Evolutionary conservation across 2,113 vertebrate species (phyloP), one percentile per base, ranked within the genome.

Genomic region (Spea bombifrons): DNA sequence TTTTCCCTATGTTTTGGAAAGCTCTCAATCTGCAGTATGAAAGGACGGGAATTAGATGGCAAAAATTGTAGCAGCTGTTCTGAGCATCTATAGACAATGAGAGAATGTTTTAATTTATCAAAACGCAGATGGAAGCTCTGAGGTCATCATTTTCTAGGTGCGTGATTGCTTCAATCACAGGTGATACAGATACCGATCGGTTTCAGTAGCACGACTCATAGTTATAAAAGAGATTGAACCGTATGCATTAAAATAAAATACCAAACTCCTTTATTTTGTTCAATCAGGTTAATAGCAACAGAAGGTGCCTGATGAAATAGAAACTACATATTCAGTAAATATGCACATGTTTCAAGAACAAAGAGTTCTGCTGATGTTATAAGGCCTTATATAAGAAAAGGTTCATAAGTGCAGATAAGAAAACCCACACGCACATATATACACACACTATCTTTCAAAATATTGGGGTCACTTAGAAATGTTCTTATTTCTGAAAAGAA

Each of bases 51-150:
- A 80, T 80, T 48, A 73, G 77, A 73, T 44, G 48, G 49, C 48
- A 71, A 3, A 71, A 50, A 71, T 65, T 78, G 70, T 66, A 80
- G 77, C 77, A 80, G 77, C 77, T 80, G 77, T 67, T 73, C 52
- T 3, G 50, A 67, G 53, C 61, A 59, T 67, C 63, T 47, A 73
- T 45, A 73, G 76, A 73, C 69, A 79, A 79, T 55, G 50, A 79
- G 65, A 73, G 48, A 17, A 73, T 66, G 71, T 79, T 80, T 50
- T 73, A 73, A 80, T 73, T 73, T 73, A 73, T 80, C 52, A 16
- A 59, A 80, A 73, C 66, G 61, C 70, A 73, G 50, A 80, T 73
- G 63, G 70, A 80, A 80, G 48, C 50, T 66, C 49, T 46, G 44
- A 79, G 70, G 66, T 66, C 63, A 66, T 73, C 17, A 8, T 45